phyloP scores from a whole-genome alignment of 2,888 invertebrate genomes.

The Ennomos quercinarius region DNA sequence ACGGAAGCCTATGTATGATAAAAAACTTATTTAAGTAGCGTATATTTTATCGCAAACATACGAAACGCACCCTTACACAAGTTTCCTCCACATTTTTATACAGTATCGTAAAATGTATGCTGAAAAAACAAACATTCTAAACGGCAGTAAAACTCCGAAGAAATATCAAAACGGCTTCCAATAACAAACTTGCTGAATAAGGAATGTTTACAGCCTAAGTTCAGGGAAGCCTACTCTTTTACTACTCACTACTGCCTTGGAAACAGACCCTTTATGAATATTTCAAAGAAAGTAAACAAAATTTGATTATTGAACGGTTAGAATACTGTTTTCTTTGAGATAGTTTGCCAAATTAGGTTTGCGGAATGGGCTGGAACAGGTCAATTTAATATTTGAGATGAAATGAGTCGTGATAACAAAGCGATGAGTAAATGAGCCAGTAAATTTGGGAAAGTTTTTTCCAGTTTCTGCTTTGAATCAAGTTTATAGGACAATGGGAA shows the following conservation, averaged over 20 bases:
- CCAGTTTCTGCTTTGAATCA: too few relatives aligned
- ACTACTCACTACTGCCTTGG: constrained; percentile 24
- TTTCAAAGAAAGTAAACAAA: constrained; percentile 11
- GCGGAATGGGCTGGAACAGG: neutral
- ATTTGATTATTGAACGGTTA: constrained; percentile 17
- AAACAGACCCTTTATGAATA: constrained; percentile 22
- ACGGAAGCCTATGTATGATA: too few relatives aligned
- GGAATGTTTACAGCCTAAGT: constrained; percentile 41
- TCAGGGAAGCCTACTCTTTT: constrained; percentile 37
- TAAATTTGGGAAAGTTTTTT: too few relatives aligned
- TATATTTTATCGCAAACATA: neutral
- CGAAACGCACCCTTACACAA: neutral
- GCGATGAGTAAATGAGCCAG: too few relatives aligned
- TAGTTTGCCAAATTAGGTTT: constrained; percentile 6
- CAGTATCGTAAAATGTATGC: constrained; percentile 14
- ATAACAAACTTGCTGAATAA: constrained; percentile 38
- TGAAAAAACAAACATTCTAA: constrained; percentile 38
- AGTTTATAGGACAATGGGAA: too few relatives aligned
- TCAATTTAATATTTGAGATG: too few relatives aligned
- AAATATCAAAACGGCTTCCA: constrained; percentile 47
- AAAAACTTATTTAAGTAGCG: too few relatives aligned
- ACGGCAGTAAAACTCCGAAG: constrained; percentile 27
- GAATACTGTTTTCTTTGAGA: neutral
- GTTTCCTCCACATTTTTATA: constrained; percentile 5
- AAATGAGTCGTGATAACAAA: too few relatives aligned